These are phyloP conservation scores for Delphinus delphis DNA, from an alignment of 2,113 vertebrate species.

Conservation along the genomic window DNA sequence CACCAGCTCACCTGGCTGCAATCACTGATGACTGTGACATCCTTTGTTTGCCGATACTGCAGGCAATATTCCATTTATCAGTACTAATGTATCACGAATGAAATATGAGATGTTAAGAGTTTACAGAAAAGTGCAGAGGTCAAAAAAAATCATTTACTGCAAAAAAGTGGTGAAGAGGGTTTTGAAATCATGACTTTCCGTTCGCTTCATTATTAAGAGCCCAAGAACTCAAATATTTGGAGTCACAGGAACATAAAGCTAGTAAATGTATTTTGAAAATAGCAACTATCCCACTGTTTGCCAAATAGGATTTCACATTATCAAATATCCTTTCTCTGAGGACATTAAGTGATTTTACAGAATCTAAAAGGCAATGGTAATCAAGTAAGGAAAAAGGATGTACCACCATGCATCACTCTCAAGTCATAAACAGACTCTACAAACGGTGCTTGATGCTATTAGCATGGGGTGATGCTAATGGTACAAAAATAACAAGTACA, in stretches of 20 bases:
- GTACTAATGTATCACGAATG: background rate
- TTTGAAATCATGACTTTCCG: conserved; percentile 42
- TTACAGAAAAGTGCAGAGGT: conserved; percentile 11
- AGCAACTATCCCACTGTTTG: conserved; percentile 8
- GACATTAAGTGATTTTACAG: background rate
- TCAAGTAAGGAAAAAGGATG: background rate
- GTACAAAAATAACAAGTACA: background rate
- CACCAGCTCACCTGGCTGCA: too few relatives aligned
- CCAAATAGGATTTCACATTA: conserved; percentile 47
- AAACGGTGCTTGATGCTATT: background rate
- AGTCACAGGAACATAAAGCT: background rate
- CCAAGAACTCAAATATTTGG: conserved; percentile 50
- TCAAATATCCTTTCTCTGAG: conserved; percentile 39
- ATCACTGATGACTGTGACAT: too few relatives aligned
- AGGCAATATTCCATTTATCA: too few relatives aligned
- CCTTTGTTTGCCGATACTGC: too few relatives aligned
- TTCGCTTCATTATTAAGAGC: conserved; percentile 42
- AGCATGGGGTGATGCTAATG: background rate
- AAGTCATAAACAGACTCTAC: background rate
- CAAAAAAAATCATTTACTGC: conserved; percentile 11
- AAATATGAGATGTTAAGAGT: conserved; percentile 21
- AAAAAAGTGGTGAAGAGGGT: conserved; percentile 29
- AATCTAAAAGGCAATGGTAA: conserved; percentile 9
- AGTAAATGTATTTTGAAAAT: conserved; percentile 49
- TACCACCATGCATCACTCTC: background rate